Evolutionary conservation across 2,113 vertebrate genomes (phyloP).

Genomic region (Ptychochromis oligacanthus): DNA sequence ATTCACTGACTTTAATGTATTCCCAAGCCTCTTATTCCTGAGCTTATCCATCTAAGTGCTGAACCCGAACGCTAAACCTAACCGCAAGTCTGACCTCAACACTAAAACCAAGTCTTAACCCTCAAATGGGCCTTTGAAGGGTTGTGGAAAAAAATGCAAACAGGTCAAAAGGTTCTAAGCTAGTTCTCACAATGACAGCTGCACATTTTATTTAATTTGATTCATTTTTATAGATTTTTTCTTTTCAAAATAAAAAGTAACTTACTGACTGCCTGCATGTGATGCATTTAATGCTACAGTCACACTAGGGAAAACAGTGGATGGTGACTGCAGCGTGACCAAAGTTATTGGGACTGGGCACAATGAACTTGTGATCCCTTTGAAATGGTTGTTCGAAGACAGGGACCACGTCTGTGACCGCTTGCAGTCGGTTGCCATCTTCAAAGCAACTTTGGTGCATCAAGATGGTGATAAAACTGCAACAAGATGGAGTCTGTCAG

Average conservation of each 20-base stretch:
- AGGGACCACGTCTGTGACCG: too few species aligned
- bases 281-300: not conserved
- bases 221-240: fast-evolving
- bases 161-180: not conserved
- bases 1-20: too few species aligned
- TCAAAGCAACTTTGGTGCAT: too few species aligned
- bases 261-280: too few species aligned
- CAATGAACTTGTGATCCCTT: too few species aligned
- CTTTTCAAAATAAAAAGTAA: not conserved
- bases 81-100: not conserved
- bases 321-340: not conserved
- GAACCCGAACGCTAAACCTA: too few species aligned
- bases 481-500: too few species aligned
- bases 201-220: not conserved
- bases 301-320: not conserved
- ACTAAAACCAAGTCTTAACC: fast-evolving
- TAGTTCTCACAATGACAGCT: not conserved
- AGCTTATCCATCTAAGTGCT: too few species aligned
- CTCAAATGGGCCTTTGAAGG: not conserved
- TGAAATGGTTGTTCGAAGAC: too few species aligned
- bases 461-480: too few species aligned
- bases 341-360: not conserved
- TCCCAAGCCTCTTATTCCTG: too few species aligned
- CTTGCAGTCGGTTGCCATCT: too few species aligned
- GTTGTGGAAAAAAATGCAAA: not conserved